Conservation (phyloP, 2,888 invertebrate genomes). For the Ceraclea dissimilis region DNA sequence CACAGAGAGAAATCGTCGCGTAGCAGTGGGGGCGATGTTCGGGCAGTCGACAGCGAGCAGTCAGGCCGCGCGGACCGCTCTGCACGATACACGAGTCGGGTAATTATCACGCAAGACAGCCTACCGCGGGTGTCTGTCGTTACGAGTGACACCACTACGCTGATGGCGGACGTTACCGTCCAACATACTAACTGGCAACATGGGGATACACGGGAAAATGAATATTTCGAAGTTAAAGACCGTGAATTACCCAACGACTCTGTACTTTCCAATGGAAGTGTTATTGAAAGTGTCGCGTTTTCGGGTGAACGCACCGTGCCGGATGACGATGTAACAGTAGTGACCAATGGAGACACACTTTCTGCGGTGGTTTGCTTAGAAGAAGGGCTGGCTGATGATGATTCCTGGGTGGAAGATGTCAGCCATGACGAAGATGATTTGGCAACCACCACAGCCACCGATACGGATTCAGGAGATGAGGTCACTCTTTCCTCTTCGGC, state of each 20-base stretch:
- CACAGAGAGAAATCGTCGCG: constrained; percentile 28
- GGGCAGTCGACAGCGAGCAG: constrained; percentile 49
- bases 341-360: constrained; percentile 62
- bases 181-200: constrained; percentile 58
- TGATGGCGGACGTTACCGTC: constrained; percentile 58
- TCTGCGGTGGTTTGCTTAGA: constrained; percentile 69
- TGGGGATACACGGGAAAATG: constrained; percentile 23
- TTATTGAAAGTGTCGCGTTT: constrained; percentile 22
- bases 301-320: constrained; percentile 36
- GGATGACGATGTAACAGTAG: constrained; percentile 57
- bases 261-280: constrained; percentile 28
- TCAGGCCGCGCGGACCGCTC: constrained; percentile 46
- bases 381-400: constrained; percentile 83
- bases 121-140: constrained; percentile 54
- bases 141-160: constrained; percentile 67
- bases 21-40: constrained; percentile 37
- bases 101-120: constrained; percentile 78
- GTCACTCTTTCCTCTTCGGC: constrained; percentile 50
- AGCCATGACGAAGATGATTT: constrained; percentile 69
- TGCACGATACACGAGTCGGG: constrained; percentile 78
- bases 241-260: constrained; percentile 42
- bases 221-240: constrained; percentile 31
- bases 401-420: constrained; percentile 86
- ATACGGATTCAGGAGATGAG: constrained; percentile 62
- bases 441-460: constrained; percentile 54